Evolutionary conservation across 2,888 invertebrate genomes (phyloP), one percentile per base, ranked within the genome.

Genomic region (Ichneumoninae sp.): DNA sequence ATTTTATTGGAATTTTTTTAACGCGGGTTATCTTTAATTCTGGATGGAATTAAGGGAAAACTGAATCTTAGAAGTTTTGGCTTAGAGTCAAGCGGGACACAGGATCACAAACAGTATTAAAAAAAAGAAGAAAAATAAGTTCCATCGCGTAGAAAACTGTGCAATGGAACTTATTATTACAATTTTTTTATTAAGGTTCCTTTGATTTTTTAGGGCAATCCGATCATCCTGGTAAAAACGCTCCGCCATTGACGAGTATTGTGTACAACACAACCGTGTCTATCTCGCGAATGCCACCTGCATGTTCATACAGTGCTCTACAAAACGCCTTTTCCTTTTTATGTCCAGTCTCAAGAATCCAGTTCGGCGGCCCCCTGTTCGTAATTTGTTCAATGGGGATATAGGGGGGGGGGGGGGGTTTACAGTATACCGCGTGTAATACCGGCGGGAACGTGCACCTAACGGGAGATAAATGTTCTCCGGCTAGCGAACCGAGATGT

Each of bases 311-410:
- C 72, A 47, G 16, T 36, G 75, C 78, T 81, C 81, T 52, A 71
- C 70, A 78, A 84, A 62, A 79, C 74, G 44, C 80, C 80, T 80
- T 80, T 83, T 80, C 77, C 77, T 81, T 78, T 84, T 84, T 78
- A 74, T 57, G 75, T 74, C 72, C 47, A 72, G 80, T 71, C 84
- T 81, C 84, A 52, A 52, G 77, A 78, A 77, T 80, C 81, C 72
- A 81, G 77, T 82, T 82, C 60, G 82, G 66, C 52, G 33, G 66
- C 60, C 44, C 57, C 71, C 47, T 60, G 16, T 75, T 70, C 75
- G 47, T 81, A 40, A 19, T 54, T 66, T 33, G 22, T 36, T 52
- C 22, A 50, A 50, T 36, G 30, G 19, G 10, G 44, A 47, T 13
- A 52, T 4, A 7, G 16, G 40, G 16, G 19, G 19, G 19, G 19